Evolutionary conservation across 2,797 vertebrate species (phyloP).

Genomic region (Notolabrus celidotus): DNA sequence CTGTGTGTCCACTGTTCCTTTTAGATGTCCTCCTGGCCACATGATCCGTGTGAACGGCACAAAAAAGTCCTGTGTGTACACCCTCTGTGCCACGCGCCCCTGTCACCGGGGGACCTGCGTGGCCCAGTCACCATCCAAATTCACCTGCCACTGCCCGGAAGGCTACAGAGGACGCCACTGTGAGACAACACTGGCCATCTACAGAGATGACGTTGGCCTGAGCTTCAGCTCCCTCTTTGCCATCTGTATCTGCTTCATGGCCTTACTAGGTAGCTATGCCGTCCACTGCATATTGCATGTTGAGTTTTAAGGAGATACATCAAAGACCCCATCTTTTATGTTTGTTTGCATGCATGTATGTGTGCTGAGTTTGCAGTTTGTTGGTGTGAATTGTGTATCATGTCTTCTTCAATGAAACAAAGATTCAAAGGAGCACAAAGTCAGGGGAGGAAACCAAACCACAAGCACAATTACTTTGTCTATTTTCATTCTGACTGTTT

Average conservation of each 20-base stretch:
- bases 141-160: slow-evolving; percentile 90
- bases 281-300: slow-evolving; percentile 63
- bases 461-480: not conserved
- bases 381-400: not conserved
- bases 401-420: not conserved
- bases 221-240: slow-evolving; percentile 93
- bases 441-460: not conserved
- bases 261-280: slow-evolving; percentile 88
- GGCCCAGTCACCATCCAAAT: slow-evolving; percentile 87
- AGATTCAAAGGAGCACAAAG: not conserved
- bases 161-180: slow-evolving; percentile 89
- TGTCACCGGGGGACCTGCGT: slow-evolving; percentile 91
- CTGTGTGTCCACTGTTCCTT: not conserved
- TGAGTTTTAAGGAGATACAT: slow-evolving; percentile 55
- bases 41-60: slow-evolving; percentile 87
- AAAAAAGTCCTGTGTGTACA: slow-evolving; percentile 87
- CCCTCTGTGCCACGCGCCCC: slow-evolving; percentile 86
- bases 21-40: slow-evolving; percentile 90
- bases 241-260: slow-evolving; percentile 93
- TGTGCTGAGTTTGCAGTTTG: not conserved
- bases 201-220: slow-evolving; percentile 89
- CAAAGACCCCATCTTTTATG: not conserved
- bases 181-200: slow-evolving; percentile 88
- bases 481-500: not conserved
- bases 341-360: slow-evolving; percentile 9